phyloP scores from a whole-genome alignment of 2,888 invertebrate species.

The Eilema sororculum region DNA sequence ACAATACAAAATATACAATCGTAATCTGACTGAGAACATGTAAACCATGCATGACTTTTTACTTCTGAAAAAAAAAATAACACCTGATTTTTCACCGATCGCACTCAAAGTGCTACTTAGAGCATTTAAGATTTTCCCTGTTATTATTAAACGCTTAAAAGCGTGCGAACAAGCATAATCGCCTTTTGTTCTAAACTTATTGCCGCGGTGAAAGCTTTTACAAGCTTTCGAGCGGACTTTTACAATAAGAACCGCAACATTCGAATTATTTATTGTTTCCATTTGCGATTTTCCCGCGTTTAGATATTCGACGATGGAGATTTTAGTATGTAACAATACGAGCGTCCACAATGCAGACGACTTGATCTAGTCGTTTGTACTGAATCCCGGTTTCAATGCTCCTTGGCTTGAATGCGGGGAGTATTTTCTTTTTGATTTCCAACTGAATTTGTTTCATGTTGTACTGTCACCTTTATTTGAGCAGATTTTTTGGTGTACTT shows the following conservation, averaged over 20 bases:
- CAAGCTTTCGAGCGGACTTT: slow-evolving; percentile 72
- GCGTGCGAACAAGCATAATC: slow-evolving; percentile 73
- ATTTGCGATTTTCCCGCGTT: slow-evolving; percentile 69
- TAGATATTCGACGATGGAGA: slow-evolving; percentile 59
- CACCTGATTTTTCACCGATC: slow-evolving; percentile 28
- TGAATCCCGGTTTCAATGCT: slow-evolving; percentile 37
- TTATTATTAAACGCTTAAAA: slow-evolving; percentile 69
- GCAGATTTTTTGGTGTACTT: slow-evolving; percentile 26
- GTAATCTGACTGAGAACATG: slow-evolving; percentile 10
- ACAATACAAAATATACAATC: slow-evolving; percentile 7
- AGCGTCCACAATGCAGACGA: slow-evolving; percentile 45
- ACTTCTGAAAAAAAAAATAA: background rate
- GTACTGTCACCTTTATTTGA: slow-evolving; percentile 33
- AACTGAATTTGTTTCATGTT: slow-evolving; percentile 26
- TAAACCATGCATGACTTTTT: background rate
- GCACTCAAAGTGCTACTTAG: slow-evolving; percentile 40
- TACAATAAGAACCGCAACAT: slow-evolving; percentile 71
- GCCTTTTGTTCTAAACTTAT: slow-evolving; percentile 78
- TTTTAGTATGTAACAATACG: slow-evolving; percentile 53
- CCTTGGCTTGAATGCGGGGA: slow-evolving; percentile 23
- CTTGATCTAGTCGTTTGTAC: slow-evolving; percentile 53
- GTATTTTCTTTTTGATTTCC: slow-evolving; percentile 43
- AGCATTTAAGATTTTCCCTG: slow-evolving; percentile 46
- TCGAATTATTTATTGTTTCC: slow-evolving; percentile 79
- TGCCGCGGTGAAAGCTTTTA: slow-evolving; percentile 75